phyloP scores from a whole-genome alignment of 2,797 vertebrate species.

The Microchirus variegatus region DNA sequence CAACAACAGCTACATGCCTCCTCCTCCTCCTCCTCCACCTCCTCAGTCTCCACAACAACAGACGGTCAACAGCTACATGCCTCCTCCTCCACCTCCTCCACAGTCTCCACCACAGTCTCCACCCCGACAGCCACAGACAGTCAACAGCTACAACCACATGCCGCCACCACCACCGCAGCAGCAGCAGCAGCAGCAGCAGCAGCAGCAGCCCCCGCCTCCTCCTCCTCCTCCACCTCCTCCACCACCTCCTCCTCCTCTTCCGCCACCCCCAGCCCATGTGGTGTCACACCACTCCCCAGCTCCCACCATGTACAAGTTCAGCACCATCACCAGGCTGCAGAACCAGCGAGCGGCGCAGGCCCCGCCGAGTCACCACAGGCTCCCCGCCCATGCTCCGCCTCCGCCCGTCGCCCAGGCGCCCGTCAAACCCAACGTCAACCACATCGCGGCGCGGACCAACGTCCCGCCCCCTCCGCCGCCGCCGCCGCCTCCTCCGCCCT shows the following conservation, averaged over 20 bases:
- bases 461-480: slow-evolving; percentile 87
- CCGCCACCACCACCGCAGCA: neutral
- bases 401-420: slow-evolving; percentile 38
- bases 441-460: slow-evolving; percentile 75
- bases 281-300: slow-evolving; percentile 82
- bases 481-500: slow-evolving; percentile 78
- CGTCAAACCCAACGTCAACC: slow-evolving; percentile 79
- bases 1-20: too few species aligned
- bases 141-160: too few species aligned
- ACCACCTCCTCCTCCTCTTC: slow-evolving; percentile 74
- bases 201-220: neutral
- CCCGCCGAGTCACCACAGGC: slow-evolving; percentile 67
- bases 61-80: too few species aligned
- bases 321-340: slow-evolving; percentile 90
- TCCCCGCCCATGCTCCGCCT: slow-evolving; percentile 56
- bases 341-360: slow-evolving; percentile 65
- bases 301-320: slow-evolving; percentile 89
- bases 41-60: too few species aligned
- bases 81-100: too few species aligned
- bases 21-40: too few species aligned
- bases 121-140: too few species aligned
- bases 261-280: slow-evolving; percentile 77
- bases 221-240: slow-evolving; percentile 73
- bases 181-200: too few species aligned
- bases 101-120: slow-evolving; percentile 51